Evolutionary conservation across 1,140 invertebrate species (phyloP), one percentile per base, ranked within the genome.

Genomic region (Daktulosphaira vitifoliae): DNA sequence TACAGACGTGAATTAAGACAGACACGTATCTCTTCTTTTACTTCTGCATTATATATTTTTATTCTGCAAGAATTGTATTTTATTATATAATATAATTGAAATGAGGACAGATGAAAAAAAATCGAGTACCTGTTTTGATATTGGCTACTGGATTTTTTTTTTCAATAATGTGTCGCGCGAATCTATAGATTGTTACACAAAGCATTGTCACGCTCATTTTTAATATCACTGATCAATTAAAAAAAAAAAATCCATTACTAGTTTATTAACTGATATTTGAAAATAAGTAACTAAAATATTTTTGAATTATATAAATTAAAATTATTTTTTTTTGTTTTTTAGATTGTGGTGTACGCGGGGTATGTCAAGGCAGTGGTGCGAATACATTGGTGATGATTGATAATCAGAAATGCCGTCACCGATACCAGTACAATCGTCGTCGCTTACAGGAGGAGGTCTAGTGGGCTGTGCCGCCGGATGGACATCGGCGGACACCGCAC

Each of bases 331-430:
- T 44, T 44, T 56, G 23, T 3, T 39, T n/a, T 44, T 18, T 26
- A 62, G 56, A 62, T 62, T 62, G 56, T 33, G 25, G 42, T 62
- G 42, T 62, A 33, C 25, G 56, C 56, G 56, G 56, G 56, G 56
- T 29, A 62, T 62, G 56, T 62, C 56, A 62, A 62, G 56, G 56
- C 56, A 62, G 56, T 33, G 56, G 56, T 46, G 56, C 56, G 42
- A 62, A 62, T 29, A 62, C 56, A 46, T 48, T 62, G 56, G 56
- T 62, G 56, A 62, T 62, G 56, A 62, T 62, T 62, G 56, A 62
- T 62, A 62, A 62, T 23, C 56, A 62, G 56, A 62, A 48, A 62
- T 62, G 56, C 56, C 56, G 56, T 62, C 56, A 62, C 56, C 56
- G 25, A 62, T 62, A 59, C 54, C 54, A 59, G 16, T 59, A 62